phyloP scores from a whole-genome alignment of 2,888 invertebrate species.

The Agrochola circellaris region DNA sequence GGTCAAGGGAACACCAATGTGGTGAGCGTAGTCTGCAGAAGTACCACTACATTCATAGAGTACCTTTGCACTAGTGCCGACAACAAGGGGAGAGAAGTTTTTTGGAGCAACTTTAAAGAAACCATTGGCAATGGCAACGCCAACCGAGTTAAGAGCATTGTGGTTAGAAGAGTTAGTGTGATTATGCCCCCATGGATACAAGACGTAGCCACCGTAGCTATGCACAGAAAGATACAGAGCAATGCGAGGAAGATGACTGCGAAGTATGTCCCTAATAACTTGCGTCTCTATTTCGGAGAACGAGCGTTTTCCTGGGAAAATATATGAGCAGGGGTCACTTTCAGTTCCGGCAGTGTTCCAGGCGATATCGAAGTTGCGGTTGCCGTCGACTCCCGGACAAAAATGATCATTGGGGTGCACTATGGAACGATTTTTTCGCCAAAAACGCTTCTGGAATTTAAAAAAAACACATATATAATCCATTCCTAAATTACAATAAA shows the following conservation, averaged over 20 bases:
- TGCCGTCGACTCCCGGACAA: conserved; percentile 93
- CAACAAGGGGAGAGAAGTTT: conserved; percentile 82
- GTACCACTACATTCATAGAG: conserved; percentile 91
- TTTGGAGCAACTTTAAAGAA: conserved; percentile 77
- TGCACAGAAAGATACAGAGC: conserved; percentile 93
- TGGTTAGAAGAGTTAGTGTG: conserved; percentile 85
- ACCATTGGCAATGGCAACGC: conserved; percentile 80
- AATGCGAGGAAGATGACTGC: conserved; percentile 83
- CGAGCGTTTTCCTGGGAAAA: conserved; percentile 90
- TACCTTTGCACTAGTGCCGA: conserved; percentile 87
- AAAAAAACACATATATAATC: background rate
- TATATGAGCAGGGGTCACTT: conserved; percentile 88
- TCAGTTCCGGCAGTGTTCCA: conserved; percentile 83
- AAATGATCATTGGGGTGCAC: conserved; percentile 62
- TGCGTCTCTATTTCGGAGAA: conserved; percentile 93
- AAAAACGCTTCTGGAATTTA: conserved; percentile 88
- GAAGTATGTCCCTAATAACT: conserved; percentile 90
- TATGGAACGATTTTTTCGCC: conserved; percentile 93
- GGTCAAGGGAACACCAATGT: conserved; percentile 88
- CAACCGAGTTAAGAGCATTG: conserved; percentile 82
- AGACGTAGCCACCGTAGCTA: conserved; percentile 92
- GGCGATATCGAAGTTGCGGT: conserved; percentile 93
- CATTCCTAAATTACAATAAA: background rate
- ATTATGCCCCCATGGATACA: conserved; percentile 91
- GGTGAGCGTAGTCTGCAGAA: conserved; percentile 92